Percentiles rank a stretch among this genome's conserved stretches.
Conservation (phyloP, 2,113 vertebrate genomes). For the Pseudopipra pipra region DNA sequence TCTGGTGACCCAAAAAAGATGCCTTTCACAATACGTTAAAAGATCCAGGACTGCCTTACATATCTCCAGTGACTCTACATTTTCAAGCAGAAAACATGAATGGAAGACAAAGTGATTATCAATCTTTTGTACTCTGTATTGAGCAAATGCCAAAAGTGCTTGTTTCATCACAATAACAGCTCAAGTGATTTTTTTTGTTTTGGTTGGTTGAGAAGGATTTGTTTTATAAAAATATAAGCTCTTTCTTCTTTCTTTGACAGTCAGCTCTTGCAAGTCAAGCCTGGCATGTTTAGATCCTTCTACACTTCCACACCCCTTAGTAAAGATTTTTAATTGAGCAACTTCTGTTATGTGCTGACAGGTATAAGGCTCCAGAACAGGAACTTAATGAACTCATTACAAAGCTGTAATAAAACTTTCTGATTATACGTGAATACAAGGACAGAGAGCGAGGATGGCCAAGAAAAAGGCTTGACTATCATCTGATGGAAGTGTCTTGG, state of each 20-base stretch:
- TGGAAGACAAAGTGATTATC: not conserved
- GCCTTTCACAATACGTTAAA: not conserved
- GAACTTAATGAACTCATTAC: slow-evolving; percentile 18
- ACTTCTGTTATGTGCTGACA: not conserved
- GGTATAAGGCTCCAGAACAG: not conserved
- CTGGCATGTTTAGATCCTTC: not conserved
- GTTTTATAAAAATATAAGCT: not conserved
- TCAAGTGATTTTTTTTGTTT: no score
- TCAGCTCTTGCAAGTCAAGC: not conserved
- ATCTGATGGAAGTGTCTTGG: not conserved
- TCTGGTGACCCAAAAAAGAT: not conserved
- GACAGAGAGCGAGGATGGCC: not conserved
- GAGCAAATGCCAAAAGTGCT: rapidly evolving
- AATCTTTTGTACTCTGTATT: not conserved
- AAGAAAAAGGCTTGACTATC: slow-evolving; percentile 15
- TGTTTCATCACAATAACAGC: not conserved
- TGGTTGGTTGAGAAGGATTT: not conserved
- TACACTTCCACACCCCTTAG: not conserved
- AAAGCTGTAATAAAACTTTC: slow-evolving; percentile 5
- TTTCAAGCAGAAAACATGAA: not conserved
- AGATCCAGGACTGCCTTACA: not conserved
- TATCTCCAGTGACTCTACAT: not conserved
- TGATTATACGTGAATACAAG: not conserved
- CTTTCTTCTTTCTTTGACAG: not conserved
- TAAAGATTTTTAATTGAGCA: not conserved